A percentile compares a stretch with the other conserved stretches of the same genome.
Conservation (phyloP, 2,888 invertebrate genomes). For the Melitaea athalia region DNA sequence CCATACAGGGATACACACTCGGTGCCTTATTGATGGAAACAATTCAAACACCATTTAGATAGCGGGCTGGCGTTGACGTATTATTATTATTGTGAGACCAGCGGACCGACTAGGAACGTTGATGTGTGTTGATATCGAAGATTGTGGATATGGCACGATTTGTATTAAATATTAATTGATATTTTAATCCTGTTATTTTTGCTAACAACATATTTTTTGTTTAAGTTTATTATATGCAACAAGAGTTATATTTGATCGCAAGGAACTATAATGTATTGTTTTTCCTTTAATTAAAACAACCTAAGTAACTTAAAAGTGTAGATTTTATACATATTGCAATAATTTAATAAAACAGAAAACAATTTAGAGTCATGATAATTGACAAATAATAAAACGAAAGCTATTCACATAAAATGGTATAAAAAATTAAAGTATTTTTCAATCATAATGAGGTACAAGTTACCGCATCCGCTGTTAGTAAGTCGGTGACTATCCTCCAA, state of each 20-base stretch:
- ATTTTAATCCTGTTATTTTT: conserved; percentile 42
- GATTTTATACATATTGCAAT: no score
- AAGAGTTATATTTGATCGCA: no score
- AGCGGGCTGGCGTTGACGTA: conserved; percentile 75
- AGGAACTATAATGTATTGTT: no score
- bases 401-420: no score
- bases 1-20: conserved; percentile 73
- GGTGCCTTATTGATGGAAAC: conserved; percentile 78
- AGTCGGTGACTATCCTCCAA: conserved; percentile 31
- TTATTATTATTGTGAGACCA: conserved; percentile 71
- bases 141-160: conserved; percentile 35
- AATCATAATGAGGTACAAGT: not conserved
- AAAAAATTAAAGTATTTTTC: not conserved
- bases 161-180: conserved; percentile 52
- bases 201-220: not conserved
- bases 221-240: not conserved
- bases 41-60: conserved; percentile 81
- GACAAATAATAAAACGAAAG: not conserved
- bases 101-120: conserved; percentile 27
- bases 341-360: not conserved
- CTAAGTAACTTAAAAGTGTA: not conserved
- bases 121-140: conserved; percentile 22
- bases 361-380: not conserved
- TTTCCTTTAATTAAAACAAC: not conserved
- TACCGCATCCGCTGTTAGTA: conserved; percentile 32